Evolutionary conservation across 2,113 vertebrate species (phyloP), one percentile per base, ranked within the genome.

Genomic region (Lota lota): DNA sequence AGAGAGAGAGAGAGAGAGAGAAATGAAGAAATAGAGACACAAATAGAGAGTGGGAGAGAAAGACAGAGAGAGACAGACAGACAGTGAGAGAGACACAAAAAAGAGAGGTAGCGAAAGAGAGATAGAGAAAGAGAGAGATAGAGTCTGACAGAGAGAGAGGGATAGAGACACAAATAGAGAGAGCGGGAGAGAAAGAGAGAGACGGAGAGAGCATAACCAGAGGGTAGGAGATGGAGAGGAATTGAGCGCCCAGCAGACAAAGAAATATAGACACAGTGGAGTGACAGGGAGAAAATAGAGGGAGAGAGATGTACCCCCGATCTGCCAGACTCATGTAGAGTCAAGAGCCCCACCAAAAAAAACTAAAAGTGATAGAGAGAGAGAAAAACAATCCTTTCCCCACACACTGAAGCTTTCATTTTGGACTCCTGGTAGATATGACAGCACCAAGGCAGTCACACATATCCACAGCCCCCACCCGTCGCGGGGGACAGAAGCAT

Each of bases 251-350:
- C n/a, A 14, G n/a, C 53, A 56, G 53, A n/a, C 53, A 56, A n/a
- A 56, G 53, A 56, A 56, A 56, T 17, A 56, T 2, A 47, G 40
- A 47, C 40, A 14, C 10, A 47, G 40, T 47, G 40, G 40, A 47
- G 40, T 47, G 40, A 47, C 40, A 47, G 12, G 40, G 40, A 14
- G 40, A 47, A 47, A 47, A 47, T 47, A 47, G 40, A 47, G 40
- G 40, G 40, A 47, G 40, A 47, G 40, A 56, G n/a, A 56, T 80
- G 70, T 73, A 64, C 69, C 76, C 76, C 67, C 76, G 47, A 67
- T 73, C 67, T 82, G 82, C 85, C 87, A 79, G 68, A 78, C 73
- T 75, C 73, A 79, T 79, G 67, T 33, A 59, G 63, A 65, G 67
- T 63, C 66, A 77, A 72, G 75, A 47, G 10, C 11, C 7, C 40